Percentiles rank a stretch among this genome's conserved stretches.
These are phyloP conservation scores for Huso huso DNA, from an alignment of 2,797 vertebrate genomes.

Conservation along the genomic window DNA sequence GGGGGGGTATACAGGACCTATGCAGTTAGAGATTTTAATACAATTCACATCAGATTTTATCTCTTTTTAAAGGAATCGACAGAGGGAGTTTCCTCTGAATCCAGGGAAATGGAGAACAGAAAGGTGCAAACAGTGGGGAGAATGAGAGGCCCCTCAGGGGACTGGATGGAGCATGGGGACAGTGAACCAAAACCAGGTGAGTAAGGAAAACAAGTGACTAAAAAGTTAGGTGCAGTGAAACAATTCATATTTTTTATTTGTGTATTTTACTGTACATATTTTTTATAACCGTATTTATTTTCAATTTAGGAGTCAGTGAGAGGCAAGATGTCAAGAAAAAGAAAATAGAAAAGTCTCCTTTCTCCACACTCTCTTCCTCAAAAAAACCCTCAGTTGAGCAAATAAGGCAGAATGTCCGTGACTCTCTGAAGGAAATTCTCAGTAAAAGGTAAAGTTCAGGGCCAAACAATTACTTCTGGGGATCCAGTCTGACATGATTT, in stretches of 20 bases:
- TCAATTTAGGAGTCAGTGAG: conserved; percentile 51
- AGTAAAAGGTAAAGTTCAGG: conserved; percentile 70
- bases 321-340: conserved; percentile 75
- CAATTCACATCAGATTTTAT: too few species aligned
- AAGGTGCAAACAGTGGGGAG: conserved; percentile 42
- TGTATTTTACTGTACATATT: too few species aligned
- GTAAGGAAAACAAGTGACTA: too few species aligned
- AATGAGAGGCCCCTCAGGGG: conserved; percentile 51
- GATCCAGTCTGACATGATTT: too few species aligned
- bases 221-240: background rate
- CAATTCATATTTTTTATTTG: too few species aligned
- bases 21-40: too few species aligned
- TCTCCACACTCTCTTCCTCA: conserved; percentile 49
- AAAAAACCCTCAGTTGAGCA: conserved; percentile 89
- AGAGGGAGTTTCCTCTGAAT: conserved; percentile 41
- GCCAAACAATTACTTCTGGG: too few species aligned
- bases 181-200: conserved; percentile 63
- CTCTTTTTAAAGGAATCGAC: too few species aligned
- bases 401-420: conserved; percentile 88
- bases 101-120: conserved; percentile 59
- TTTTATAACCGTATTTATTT: background rate
- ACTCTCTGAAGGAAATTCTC: conserved; percentile 91
- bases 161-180: conserved; percentile 44
- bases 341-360: conserved; percentile 57
- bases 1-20: too few species aligned